Base-by-base conservation (phyloP, 2,797 vertebrate species). In the Eurystomus glaucurus region DNA sequence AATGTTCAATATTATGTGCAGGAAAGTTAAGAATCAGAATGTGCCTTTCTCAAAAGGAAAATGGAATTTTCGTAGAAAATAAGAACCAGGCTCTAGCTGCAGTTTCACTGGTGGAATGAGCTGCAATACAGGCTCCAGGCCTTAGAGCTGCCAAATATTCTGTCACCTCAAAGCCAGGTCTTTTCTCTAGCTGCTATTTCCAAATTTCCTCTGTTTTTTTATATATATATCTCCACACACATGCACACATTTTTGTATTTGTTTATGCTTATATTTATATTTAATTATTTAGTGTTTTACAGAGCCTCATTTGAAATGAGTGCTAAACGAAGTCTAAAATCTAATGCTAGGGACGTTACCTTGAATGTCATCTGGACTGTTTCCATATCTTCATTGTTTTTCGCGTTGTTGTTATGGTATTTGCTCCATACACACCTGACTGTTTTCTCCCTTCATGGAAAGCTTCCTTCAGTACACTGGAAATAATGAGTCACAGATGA, bases 31-130 rank as follows among this genome's bases (percentile, higher is more conserved):
- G 70, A 77, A 60, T 41, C 12, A 45, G 41, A 81, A 76, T 13
- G 5, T 55, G 37, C 25, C 35, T 88, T 76, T 76, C 60, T 93
- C 84, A 82, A 70, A 81, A 74, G 12, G 14, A 87, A 82, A 92
- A 87, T 23, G 5, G 20, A 41, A 28, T 82, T 87, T 72, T 76
- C 65, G 86, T 72, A 29, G 69, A 25, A 82, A 95, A 84, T 54
- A 72, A 74, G 46, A 75, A n/a, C 26, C 1, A 18, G n/a, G 29
- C n/a, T 51, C 21, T 22, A 66, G 26, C 19, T 80, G 29, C 37
- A 68, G 37, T 88, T 87, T 85, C 48, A 51, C 52, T 77, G 52
- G 2, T 68, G 37, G 48, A 25, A 54, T 77, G 48, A 88, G 23
- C 31, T 80, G 43, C 46, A 68, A 21, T 46, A 37, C 28, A 71